phyloP scores from a whole-genome alignment of 2,888 invertebrate genomes.

The Lasioglossum malachurum region DNA sequence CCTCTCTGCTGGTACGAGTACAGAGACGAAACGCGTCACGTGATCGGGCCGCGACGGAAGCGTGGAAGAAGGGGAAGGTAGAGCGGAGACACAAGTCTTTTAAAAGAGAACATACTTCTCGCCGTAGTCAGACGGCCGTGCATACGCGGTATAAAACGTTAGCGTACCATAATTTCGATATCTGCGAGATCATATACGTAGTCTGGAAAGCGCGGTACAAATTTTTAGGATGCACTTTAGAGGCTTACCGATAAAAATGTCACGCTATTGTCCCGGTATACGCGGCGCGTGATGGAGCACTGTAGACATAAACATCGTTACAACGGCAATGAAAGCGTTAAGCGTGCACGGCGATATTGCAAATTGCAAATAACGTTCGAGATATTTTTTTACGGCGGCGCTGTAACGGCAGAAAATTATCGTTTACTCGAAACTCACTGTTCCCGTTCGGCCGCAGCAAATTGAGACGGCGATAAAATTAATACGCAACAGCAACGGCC shows the following conservation, averaged over 20 bases:
- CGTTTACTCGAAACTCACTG: not conserved
- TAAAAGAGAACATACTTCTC: not conserved
- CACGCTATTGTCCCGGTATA: not conserved
- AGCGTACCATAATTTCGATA: not conserved
- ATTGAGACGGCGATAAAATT: not conserved
- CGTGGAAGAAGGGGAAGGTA: no score
- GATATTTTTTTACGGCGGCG: not conserved
- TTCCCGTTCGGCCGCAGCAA: not conserved
- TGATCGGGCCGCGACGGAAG: no score
- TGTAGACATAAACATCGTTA: not conserved
- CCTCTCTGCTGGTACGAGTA: no score
- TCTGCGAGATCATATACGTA: not conserved
- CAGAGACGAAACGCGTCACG: no score
- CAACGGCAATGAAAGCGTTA: not conserved
- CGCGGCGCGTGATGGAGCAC: not conserved
- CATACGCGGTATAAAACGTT: no score
- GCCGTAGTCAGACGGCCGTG: not conserved
- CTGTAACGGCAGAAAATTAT: not conserved
- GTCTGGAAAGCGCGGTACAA: not conserved
- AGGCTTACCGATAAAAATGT: not conserved
- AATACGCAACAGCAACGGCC: slow-evolving; percentile 6
- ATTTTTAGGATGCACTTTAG: not conserved
- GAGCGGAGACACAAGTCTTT: not conserved
- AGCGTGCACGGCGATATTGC: not conserved
- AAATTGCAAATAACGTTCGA: not conserved